Percentiles rank a stretch among this genome's conserved stretches.
These are phyloP conservation scores for Anoplophora glabripennis DNA, from an alignment of 1,140 invertebrate species.

Conservation along the genomic window DNA sequence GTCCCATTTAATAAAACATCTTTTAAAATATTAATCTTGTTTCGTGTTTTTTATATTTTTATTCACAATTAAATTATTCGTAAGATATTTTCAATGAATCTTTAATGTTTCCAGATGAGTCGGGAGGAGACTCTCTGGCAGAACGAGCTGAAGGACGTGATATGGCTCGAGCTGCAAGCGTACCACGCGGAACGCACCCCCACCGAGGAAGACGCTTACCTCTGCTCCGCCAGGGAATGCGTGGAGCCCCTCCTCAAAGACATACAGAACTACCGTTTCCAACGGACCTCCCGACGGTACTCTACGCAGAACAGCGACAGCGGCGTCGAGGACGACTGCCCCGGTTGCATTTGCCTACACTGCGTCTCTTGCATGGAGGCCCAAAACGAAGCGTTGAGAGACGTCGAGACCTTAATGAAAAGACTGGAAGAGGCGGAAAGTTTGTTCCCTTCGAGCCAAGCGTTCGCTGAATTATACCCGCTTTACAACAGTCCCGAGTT, in stretches of 20 bases:
- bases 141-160: slow-evolving; percentile 81
- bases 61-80: background rate
- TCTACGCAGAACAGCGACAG: slow-evolving; percentile 43
- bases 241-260: slow-evolving; percentile 69
- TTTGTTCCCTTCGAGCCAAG: slow-evolving; percentile 80
- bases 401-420: slow-evolving; percentile 69
- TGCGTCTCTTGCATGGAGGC: slow-evolving; percentile 66
- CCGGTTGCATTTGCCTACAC: slow-evolving; percentile 65
- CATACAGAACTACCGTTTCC: slow-evolving; percentile 69
- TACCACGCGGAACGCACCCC: slow-evolving; percentile 69
- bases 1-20: too few relatives aligned
- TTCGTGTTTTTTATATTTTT: too few relatives aligned
- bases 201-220: slow-evolving; percentile 72
- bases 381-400: slow-evolving; percentile 67
- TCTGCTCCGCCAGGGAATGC: slow-evolving; percentile 69
- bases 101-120: slow-evolving; percentile 60
- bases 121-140: slow-evolving; percentile 82
- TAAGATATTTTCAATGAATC: slow-evolving; percentile 1
- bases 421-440: slow-evolving; percentile 74
- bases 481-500: slow-evolving; percentile 67
- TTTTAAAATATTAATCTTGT: too few relatives aligned
- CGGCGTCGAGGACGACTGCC: slow-evolving; percentile 46
- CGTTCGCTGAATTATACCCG: slow-evolving; percentile 71
- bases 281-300: slow-evolving; percentile 16
- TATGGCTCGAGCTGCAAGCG: slow-evolving; percentile 88